phyloP scores from a whole-genome alignment of 2,888 invertebrate species.

The Tetragnatha montana region DNA sequence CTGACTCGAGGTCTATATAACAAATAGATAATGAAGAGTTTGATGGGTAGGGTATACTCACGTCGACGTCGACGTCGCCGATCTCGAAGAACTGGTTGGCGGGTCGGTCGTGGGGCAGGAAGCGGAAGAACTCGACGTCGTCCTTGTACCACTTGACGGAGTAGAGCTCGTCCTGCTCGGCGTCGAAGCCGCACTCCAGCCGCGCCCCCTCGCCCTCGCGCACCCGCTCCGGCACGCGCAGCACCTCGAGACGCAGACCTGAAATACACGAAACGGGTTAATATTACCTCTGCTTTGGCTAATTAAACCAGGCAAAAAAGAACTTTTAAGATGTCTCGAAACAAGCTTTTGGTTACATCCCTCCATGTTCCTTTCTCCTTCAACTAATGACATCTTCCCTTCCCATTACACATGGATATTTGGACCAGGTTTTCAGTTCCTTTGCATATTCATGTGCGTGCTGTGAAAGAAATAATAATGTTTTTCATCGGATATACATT shows the following conservation, averaged over 20 bases:
- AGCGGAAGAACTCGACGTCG: conserved; percentile 65
- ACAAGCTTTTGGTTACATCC: too few relatives aligned
- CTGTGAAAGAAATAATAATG: too few relatives aligned
- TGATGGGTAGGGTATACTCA: conserved; percentile 37
- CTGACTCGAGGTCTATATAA: too few relatives aligned
- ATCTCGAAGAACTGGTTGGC: conserved; percentile 64
- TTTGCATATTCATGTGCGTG: too few relatives aligned
- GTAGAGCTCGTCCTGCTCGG: conserved; percentile 58
- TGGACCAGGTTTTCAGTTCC: too few relatives aligned
- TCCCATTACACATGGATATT: too few relatives aligned
- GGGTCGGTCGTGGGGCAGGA: conserved; percentile 60
- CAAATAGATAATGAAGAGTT: too few relatives aligned
- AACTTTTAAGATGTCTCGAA: too few relatives aligned
- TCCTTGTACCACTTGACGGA: conserved; percentile 68
- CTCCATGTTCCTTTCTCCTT: too few relatives aligned
- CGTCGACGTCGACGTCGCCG: conserved; percentile 63
- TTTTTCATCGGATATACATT: too few relatives aligned
- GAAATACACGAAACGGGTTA: not conserved
- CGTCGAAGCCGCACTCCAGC: conserved; percentile 58
- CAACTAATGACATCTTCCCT: too few relatives aligned
- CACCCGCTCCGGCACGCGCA: conserved; percentile 52
- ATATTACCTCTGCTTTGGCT: not conserved
- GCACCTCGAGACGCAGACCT: conserved; percentile 33
- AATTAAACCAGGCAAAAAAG: not conserved
- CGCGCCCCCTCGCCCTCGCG: conserved; percentile 43